Evolutionary conservation across 2,113 vertebrate genomes (phyloP), one percentile per base, ranked within the genome.

Genomic region (Laticauda colubrina): DNA sequence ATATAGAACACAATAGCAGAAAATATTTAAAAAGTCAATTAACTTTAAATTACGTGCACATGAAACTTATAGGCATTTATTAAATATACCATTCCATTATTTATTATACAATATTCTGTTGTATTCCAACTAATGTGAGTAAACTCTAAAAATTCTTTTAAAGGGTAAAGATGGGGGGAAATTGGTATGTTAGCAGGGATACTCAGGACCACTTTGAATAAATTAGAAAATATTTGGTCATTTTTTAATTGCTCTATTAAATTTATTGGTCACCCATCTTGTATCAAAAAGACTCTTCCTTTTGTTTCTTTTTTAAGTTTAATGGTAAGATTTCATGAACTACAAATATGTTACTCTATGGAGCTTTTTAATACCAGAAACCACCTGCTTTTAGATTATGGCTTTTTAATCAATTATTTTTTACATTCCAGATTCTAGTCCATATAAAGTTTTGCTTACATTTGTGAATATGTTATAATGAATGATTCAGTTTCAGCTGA

Each of bases 141-240:
- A 87, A 87, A 87, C 48, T 87, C 4, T 87, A 14, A 87, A 89
- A 89, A 56, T 96, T 61, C 21, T 96, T 94, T 92, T 97, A 94
- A 39, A 81, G 34, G 95, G 93, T 89, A 91, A 94, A 94, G 94
- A 93, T 43, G 59, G 86, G 90, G 85, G 9, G n/a, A 89, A 54
- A 34, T 15, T 39, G 8, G 2, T 18, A 81, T 43, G 18, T 39
- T 39, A 39, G 15, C 75, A 21, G 39, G 34, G 3, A 88, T 20
- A 43, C 94, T 92, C 61, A 90, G 96, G 93, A 94, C 95, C 91
- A 95, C 91, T 94, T 95, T 97, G 94, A 95, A 94, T 96, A 95
- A 97, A 95, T 24, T 34, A 88, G 61, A 0, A 81, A 93, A 94
- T 93, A 92, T 94, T 81, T 39, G 69, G n/a, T 39, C 14, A 18